Evolutionary conservation across 2,113 vertebrate genomes (phyloP).

Genomic region (Isichthys henryi): DNA sequence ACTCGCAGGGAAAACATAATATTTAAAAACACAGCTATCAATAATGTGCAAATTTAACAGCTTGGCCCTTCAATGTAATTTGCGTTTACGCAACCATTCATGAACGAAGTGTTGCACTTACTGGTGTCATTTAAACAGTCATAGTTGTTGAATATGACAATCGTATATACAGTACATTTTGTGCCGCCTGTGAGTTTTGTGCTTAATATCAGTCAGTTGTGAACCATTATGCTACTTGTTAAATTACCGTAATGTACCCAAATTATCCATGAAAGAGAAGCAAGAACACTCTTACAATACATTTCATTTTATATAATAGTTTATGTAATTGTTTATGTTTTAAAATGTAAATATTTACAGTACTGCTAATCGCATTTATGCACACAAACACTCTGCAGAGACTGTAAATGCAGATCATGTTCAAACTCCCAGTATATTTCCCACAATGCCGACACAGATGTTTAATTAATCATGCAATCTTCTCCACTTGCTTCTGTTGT

Average conservation of each 20-base stretch:
- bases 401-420: not conserved
- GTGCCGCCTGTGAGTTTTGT: not conserved
- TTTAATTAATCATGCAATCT: constrained; percentile 13
- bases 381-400: not conserved
- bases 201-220: not conserved
- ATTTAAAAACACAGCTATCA: not conserved
- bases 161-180: not conserved
- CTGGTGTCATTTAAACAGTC: not conserved
- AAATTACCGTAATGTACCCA: not conserved
- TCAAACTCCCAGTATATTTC: not conserved
- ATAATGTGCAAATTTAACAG: not conserved
- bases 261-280: not conserved
- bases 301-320: not conserved
- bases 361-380: not conserved
- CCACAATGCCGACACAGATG: constrained; percentile 7
- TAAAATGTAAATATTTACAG: not conserved
- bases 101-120: not conserved
- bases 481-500: constrained; percentile 9
- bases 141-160: not conserved
- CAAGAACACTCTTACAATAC: not conserved
- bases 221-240: not conserved
- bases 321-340: not conserved
- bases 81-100: not conserved
- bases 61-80: not conserved
- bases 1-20: not conserved